Evolutionary conservation across 2,797 vertebrate genomes (phyloP).

Genomic region (Pterois miles): DNA sequence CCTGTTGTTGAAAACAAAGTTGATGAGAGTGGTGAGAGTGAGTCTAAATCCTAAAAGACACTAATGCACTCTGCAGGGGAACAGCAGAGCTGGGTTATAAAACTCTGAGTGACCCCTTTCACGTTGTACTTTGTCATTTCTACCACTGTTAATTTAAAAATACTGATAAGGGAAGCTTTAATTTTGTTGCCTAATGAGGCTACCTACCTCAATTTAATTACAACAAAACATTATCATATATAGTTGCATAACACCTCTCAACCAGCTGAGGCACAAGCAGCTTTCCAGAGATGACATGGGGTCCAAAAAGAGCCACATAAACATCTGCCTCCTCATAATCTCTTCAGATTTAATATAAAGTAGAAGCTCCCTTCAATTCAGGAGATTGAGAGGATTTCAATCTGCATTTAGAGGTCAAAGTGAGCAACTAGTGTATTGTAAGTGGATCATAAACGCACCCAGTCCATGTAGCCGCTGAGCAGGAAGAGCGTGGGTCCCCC

Average conservation of each 20-base stretch:
- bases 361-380: neutral
- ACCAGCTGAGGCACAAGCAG: neutral
- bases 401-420: neutral
- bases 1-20: neutral
- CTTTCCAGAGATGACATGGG: no score
- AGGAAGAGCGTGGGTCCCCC: conserved; percentile 45
- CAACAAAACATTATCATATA: neutral
- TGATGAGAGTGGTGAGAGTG: neutral
- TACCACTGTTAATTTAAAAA: neutral
- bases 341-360: neutral
- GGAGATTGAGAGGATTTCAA: neutral
- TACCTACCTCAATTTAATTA: neutral
- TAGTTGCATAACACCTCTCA: neutral
- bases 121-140: neutral
- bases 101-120: neutral
- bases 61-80: neutral
- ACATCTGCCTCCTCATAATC: neutral
- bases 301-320: neutral
- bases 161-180: neutral
- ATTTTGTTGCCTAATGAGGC: neutral
- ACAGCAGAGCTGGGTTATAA: neutral
- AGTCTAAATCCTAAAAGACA: neutral
- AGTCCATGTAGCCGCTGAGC: neutral
- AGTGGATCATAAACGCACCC: neutral
- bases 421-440: neutral